A percentile compares a stretch with the other conserved stretches of the same genome.
Conservation (phyloP, 2,888 invertebrate species). For the Diachrysia chrysitis region DNA sequence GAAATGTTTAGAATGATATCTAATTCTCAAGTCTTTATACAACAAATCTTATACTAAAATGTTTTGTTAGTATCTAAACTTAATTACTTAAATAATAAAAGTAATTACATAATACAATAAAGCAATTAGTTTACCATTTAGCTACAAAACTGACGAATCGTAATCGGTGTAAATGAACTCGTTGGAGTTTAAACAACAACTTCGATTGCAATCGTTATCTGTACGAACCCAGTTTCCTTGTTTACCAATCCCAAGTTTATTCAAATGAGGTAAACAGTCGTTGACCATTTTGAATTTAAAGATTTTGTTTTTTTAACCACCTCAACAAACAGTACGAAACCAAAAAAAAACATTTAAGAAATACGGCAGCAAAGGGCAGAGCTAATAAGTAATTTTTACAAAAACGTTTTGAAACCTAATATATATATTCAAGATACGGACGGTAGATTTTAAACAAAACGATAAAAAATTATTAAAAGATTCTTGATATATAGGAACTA, state of each 20-base stretch:
- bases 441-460: too few relatives aligned
- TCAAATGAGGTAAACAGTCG: constrained; percentile 6
- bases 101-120: neutral
- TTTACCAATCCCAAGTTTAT: constrained; percentile 20
- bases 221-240: constrained; percentile 31
- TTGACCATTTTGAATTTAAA: neutral
- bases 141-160: constrained; percentile 14
- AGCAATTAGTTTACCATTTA: constrained; percentile 9
- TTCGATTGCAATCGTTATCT: constrained; percentile 45
- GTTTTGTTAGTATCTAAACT: too few relatives aligned
- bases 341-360: neutral
- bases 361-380: neutral
- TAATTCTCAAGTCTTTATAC: too few relatives aligned
- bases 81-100: neutral
- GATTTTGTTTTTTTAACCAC: neutral
- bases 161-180: constrained; percentile 17
- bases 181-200: constrained; percentile 12
- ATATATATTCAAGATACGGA: too few relatives aligned
- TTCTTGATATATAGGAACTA: too few relatives aligned
- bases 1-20: too few relatives aligned
- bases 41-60: too few relatives aligned
- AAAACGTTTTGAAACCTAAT: neutral
- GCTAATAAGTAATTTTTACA: neutral
- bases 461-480: too few relatives aligned
- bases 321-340: neutral